phyloP scores from a whole-genome alignment of 2,797 vertebrate genomes.

The Sitta carolinensis region DNA sequence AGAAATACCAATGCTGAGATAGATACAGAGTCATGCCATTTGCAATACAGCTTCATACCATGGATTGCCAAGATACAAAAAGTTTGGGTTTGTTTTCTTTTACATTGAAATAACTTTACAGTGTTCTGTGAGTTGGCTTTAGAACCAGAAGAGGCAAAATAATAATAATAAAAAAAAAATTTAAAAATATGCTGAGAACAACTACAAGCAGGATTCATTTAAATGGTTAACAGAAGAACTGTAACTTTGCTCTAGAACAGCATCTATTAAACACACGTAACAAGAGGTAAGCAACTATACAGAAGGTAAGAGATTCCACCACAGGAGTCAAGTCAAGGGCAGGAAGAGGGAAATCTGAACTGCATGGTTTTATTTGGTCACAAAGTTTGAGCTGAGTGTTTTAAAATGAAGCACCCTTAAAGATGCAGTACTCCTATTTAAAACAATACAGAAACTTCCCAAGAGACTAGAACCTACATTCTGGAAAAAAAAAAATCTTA shows the following conservation, averaged over 20 bases:
- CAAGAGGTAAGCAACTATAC: conserved; percentile 58
- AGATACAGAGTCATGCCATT: conserved; percentile 60
- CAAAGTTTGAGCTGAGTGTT: conserved; percentile 47
- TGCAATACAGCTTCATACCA: conserved; percentile 60
- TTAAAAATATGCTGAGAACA: conserved; percentile 33
- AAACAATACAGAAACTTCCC: conserved; percentile 64
- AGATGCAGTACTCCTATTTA: conserved; percentile 53
- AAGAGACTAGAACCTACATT: conserved; percentile 62
- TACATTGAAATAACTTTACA: conserved; percentile 65
- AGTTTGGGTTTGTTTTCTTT: not conserved
- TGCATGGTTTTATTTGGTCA: conserved; percentile 52
- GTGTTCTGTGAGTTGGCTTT: conserved; percentile 22
- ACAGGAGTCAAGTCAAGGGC: conserved; percentile 30
- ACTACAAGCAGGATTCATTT: conserved; percentile 41
- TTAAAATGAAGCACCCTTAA: conserved; percentile 54
- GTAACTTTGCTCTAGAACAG: conserved; percentile 79
- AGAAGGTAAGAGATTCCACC: conserved; percentile 44
- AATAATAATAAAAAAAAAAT: not conserved
- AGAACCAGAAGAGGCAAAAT: conserved; percentile 23
- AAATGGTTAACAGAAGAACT: conserved; percentile 66
- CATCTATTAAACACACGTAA: conserved; percentile 57
- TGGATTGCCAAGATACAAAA: conserved; percentile 62
- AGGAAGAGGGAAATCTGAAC: conserved; percentile 3
- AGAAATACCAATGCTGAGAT: conserved; percentile 43
- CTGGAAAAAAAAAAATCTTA: not conserved